phyloP scores from a whole-genome alignment of 92 coral and sea anemone species.

The Muricea muricata region DNA sequence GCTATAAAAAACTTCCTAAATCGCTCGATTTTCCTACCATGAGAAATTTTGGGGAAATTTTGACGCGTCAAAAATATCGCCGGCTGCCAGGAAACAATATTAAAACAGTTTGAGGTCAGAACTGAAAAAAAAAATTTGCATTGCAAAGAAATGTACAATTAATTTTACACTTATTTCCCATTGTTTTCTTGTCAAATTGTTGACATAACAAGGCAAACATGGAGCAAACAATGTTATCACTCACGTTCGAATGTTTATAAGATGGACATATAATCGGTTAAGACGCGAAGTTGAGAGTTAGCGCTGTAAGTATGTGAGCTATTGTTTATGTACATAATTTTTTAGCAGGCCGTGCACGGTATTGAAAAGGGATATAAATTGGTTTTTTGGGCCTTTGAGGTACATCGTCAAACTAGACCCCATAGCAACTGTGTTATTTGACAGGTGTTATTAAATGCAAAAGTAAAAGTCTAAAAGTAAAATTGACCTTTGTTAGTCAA shows the following conservation, averaged over 20 bases:
- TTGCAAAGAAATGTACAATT: neutral
- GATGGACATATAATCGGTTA: neutral
- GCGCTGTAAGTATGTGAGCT: too few relatives aligned
- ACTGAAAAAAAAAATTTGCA: neutral
- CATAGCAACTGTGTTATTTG: neutral
- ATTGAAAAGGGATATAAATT: neutral
- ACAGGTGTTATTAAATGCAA: neutral
- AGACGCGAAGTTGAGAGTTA: too few relatives aligned
- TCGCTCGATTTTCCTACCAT: neutral
- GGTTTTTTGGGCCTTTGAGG: neutral
- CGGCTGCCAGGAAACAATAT: neutral
- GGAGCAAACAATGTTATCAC: neutral
- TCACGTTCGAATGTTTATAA: too few relatives aligned
- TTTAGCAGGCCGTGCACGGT: too few relatives aligned
- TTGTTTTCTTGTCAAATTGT: constrained; percentile 9
- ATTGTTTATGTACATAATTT: neutral
- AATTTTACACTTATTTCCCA: neutral
- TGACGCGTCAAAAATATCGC: neutral
- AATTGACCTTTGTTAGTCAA: neutral
- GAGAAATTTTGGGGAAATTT: neutral
- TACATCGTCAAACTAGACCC: neutral
- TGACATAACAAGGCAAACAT: constrained; percentile 9
- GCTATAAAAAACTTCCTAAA: too few relatives aligned
- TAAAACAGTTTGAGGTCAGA: neutral
- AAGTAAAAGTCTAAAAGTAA: neutral